Evolutionary conservation across 1,140 invertebrate genomes (phyloP).

Genomic region (Conopomorpha cramerella): DNA sequence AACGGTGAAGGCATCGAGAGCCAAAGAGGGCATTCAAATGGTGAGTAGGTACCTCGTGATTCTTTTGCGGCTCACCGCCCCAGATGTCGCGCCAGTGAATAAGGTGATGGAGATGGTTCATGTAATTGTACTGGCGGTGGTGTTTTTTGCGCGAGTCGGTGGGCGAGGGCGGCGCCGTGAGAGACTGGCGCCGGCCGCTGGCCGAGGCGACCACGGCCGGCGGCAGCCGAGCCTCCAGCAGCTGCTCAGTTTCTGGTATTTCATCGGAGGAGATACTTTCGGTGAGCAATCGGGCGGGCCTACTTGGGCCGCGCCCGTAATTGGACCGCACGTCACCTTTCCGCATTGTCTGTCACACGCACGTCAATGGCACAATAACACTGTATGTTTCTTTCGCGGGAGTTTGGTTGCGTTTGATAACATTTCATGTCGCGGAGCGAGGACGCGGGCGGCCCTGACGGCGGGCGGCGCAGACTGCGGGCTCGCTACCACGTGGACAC

Average conservation of each 20-base stretch:
- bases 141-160: constrained; percentile 44
- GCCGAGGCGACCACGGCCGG: constrained; percentile 20
- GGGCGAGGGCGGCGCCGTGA: constrained; percentile 55
- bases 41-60: constrained; percentile 53
- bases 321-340: constrained; percentile 23
- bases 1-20: no score
- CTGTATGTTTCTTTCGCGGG: constrained; percentile 8
- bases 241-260: constrained; percentile 43
- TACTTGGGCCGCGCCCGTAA: constrained; percentile 16
- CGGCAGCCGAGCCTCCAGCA: constrained; percentile 29
- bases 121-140: constrained; percentile 39
- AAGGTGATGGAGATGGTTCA: constrained; percentile 50
- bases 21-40: no score
- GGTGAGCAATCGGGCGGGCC: constrained; percentile 24
- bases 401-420: constrained; percentile 25
- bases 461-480: constrained; percentile 32
- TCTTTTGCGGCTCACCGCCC: constrained; percentile 42
- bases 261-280: constrained; percentile 46
- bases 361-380: neutral
- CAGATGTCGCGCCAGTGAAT: constrained; percentile 52
- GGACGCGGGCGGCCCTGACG: constrained; percentile 17
- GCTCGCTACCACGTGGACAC: constrained; percentile 26
- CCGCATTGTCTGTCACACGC: constrained; percentile 43
- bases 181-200: constrained; percentile 32
- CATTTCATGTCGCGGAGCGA: constrained; percentile 9